These are phyloP conservation scores for Pantala flavescens DNA, from an alignment of 1,140 invertebrate species.

Conservation along the genomic window DNA sequence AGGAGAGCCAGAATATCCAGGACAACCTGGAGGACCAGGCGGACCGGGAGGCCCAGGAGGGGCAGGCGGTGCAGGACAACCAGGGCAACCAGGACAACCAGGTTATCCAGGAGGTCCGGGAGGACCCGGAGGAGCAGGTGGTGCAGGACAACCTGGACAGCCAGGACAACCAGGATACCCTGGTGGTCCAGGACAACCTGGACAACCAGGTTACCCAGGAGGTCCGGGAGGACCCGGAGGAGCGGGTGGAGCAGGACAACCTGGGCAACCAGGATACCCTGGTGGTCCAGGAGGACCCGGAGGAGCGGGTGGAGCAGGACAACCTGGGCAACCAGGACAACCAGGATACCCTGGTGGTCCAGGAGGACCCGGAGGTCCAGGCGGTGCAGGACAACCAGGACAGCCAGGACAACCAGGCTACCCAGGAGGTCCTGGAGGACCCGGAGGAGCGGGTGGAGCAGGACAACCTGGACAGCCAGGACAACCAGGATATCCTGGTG, in stretches of 20 bases:
- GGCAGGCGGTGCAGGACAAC: slow-evolving; percentile 15
- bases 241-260: slow-evolving; percentile 19
- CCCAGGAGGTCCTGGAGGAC: slow-evolving; percentile 7
- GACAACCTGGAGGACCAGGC: not conserved
- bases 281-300: not conserved
- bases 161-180: not conserved
- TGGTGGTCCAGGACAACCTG: not conserved
- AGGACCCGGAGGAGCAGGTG: not conserved
- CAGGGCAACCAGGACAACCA: not conserved
- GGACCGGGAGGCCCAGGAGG: not conserved
- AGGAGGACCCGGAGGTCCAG: slow-evolving; percentile 16
- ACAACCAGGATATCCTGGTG: slow-evolving; percentile 19
- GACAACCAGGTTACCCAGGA: not conserved
- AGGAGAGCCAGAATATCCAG: slow-evolving; percentile 24
- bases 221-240: slow-evolving; percentile 6
- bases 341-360: not conserved
- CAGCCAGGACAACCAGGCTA: slow-evolving; percentile 27
- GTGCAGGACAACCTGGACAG: slow-evolving; percentile 13
- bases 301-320: slow-evolving; percentile 10
- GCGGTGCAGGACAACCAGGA: slow-evolving; percentile 20
- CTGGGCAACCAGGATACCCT: slow-evolving; percentile 16
- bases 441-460: not conserved
- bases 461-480: slow-evolving; percentile 7
- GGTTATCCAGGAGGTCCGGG: not conserved
- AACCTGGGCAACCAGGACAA: not conserved